Conservation (phyloP, 2,888 invertebrate genomes). For the Rotaria sp. region DNA sequence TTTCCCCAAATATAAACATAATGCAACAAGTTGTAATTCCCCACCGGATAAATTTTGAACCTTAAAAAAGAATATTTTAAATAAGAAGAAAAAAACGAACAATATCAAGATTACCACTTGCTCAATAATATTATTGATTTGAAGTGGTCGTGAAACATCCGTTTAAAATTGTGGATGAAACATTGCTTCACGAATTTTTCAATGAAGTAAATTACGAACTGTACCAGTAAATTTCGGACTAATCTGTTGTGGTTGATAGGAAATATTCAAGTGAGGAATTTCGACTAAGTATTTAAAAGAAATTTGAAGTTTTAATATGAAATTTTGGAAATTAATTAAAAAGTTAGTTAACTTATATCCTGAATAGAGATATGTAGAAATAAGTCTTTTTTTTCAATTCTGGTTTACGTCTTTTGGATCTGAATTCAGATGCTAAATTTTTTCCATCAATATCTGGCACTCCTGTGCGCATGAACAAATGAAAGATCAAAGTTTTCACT, state of each 20-base stretch:
- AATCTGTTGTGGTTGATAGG: conserved; percentile 99
- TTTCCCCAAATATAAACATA: conserved; percentile 90
- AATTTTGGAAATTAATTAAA: too few species aligned
- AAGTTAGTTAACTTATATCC: too few species aligned
- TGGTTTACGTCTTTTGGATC: too few species aligned
- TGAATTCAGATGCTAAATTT: too few species aligned
- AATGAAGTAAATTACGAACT: conserved; percentile 83
- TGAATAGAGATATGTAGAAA: too few species aligned
- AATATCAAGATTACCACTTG: conserved; percentile 78
- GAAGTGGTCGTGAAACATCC: conserved; percentile 95
- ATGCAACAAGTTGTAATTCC: conserved; percentile 91
- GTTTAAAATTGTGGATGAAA: conserved; percentile 93
- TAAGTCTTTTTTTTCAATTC: too few species aligned
- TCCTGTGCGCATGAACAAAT: too few species aligned
- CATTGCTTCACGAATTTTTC: conserved; percentile 93
- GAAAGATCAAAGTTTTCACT: too few species aligned
- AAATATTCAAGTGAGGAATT: conserved; percentile 84
- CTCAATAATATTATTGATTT: conserved; percentile 91
- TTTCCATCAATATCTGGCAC: too few species aligned
- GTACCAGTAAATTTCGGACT: conserved; percentile 89
- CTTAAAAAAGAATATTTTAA: conserved; percentile 49
- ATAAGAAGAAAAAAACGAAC: too few species aligned
- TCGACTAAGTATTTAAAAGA: conserved; percentile 52
- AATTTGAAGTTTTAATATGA: too few species aligned
- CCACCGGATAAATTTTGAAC: conserved; percentile 92